Conservation (phyloP, 2,113 vertebrate species). For the Glaucomys volans region DNA sequence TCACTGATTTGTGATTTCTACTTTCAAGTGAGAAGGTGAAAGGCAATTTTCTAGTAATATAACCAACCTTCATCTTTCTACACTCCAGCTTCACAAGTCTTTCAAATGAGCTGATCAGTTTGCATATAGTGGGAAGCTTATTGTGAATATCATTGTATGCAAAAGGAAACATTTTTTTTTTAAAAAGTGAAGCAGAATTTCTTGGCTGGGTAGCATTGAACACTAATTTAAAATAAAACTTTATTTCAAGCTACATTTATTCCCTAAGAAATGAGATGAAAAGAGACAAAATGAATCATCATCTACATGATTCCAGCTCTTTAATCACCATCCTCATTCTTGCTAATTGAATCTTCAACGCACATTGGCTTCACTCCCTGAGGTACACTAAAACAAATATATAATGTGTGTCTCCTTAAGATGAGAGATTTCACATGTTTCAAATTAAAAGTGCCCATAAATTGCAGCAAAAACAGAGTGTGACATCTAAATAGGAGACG, state of each 20-base stretch:
- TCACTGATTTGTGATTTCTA: background rate
- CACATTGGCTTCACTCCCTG: constrained; percentile 40
- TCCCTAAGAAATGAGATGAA: constrained; percentile 57
- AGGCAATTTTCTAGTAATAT: background rate
- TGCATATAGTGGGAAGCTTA: background rate
- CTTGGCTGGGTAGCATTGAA: constrained; percentile 28
- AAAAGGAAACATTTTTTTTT: background rate
- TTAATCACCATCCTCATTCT: constrained; percentile 64
- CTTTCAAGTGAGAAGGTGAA: background rate
- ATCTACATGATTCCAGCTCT: constrained; percentile 43
- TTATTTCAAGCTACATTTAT: constrained; percentile 74
- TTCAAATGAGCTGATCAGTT: constrained; percentile 20
- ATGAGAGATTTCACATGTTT: constrained; percentile 51
- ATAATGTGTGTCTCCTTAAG: constrained; percentile 43
- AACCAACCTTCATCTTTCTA: background rate
- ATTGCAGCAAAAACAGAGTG: constrained; percentile 25
- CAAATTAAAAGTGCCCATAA: constrained; percentile 69
- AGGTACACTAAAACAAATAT: constrained; percentile 59
- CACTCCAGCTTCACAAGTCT: background rate
- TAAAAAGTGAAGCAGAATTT: background rate
- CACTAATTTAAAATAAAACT: constrained; percentile 70
- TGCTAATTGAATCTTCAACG: constrained; percentile 69
- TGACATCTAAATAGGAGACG: constrained; percentile 56
- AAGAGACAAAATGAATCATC: constrained; percentile 62
- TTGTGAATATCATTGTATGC: background rate